Conservation (phyloP, 1,140 invertebrate species). For the Bombus balteatus region DNA sequence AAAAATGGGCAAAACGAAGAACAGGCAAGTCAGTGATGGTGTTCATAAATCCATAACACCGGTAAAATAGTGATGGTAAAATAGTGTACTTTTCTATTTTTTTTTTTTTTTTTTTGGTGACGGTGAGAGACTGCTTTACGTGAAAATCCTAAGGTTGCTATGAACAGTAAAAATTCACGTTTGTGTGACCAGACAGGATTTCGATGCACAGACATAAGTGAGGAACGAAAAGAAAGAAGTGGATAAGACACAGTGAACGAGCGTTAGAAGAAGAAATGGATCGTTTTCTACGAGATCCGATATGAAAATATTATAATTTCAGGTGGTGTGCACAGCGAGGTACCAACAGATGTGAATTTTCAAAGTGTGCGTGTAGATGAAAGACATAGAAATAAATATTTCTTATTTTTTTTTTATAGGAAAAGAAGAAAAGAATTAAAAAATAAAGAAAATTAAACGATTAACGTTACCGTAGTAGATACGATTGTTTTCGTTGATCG, state of each 20-base stretch:
- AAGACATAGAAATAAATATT: neutral
- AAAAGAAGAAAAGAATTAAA: neutral
- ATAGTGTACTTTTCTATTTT: neutral
- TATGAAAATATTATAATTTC: neutral
- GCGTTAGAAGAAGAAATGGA: neutral
- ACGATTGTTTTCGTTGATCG: conserved; percentile 1
- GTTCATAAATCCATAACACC: conserved; percentile 83
- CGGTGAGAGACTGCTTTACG: neutral
- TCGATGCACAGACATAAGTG: conserved; percentile 24
- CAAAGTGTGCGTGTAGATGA: neutral
- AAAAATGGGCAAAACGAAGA: conserved; percentile 13
- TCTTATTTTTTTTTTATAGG: neutral
- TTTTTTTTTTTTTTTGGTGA: neutral
- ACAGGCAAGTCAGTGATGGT: conserved; percentile 63
- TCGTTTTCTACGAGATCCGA: neutral
- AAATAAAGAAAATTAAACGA: conserved; percentile 1
- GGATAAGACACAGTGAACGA: neutral
- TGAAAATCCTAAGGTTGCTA: conserved; percentile 7
- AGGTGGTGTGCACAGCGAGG: conserved; percentile 2
- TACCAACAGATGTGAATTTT: neutral
- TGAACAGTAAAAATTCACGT: neutral
- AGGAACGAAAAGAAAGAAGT: neutral
- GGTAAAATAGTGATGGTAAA: conserved; percentile 32
- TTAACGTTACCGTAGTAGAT: neutral
- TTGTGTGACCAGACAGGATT: neutral